Evolutionary conservation across 2,888 invertebrate species (phyloP), one percentile per base, ranked within the genome.

Genomic region (Ichneumon xanthorius): DNA sequence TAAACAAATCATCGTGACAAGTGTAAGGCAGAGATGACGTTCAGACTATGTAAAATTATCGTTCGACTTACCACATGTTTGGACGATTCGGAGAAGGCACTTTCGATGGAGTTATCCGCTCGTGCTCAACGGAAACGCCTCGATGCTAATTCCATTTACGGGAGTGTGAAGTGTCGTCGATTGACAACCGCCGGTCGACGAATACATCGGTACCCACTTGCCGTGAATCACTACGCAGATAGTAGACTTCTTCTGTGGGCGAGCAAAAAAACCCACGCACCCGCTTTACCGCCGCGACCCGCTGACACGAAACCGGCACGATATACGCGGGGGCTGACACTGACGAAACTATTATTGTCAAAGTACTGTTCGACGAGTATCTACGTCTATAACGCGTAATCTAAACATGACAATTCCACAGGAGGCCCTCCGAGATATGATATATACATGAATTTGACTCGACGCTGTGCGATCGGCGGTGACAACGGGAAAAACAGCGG

Each of bases 41-140:
- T 72, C 67, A 77, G 1, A 2, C 7, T 14, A 40, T 30, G n/a
- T 37, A 45, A n/a, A 65, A 65, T 11, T 30, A 14, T 30, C 40
- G 40, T 7, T 67, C 19, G 50, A 73, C 89, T 91, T 87, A 91
- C 91, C 91, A 89, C 91, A 91, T 91, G 82, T 90, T 90, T 88
- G 68, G 65, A 75, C 55, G 76, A 81, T 85, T 86, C 53, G n/a
- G 61, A 65, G 58, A 11, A 22, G 82, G 76, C 61, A 85, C 79
- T 71, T 48, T 58, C 16, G 40, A 75, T 82, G 53, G 72, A 79
- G 72, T 82, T 26, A 75, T 65, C 33, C 45, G 65, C 55, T 79
- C 58, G 72, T 5, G 48, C 73, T 85, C 63, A 82, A 71, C 82
- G 82, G 65, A 71, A 61, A 26, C 40, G 65, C 65, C 65, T 50